Base-by-base conservation (phyloP, 2,888 invertebrate species). In the Apotomis capreana region DNA sequence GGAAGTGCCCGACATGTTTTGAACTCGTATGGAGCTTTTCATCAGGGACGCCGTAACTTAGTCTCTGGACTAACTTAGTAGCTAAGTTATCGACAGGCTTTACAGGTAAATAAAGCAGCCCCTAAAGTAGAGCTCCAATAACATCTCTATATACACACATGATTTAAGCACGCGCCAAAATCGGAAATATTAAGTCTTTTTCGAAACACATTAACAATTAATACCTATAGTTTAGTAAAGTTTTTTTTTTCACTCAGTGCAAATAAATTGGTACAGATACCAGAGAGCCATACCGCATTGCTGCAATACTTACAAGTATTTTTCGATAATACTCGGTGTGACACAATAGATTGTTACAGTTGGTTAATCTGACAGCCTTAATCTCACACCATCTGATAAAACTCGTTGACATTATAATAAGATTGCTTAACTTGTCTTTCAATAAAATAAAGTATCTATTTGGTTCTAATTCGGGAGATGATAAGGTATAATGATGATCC, bases 371-470 rank as follows among this genome's bases (percentile, higher is more conserved):
- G 72, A 68, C 72, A 63, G 62, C 44, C 26, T 12, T 63, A 63
- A 72, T 72, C 72, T 68, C 52, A 71, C 71, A 63, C 57, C 68
- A 68, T 58, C 71, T 44, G 71, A 72, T 72, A 70, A 71, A 63
- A 62, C 13, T 63, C 58, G 63, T 58, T 64, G 69, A 59, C 62
- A 55, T 61, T 57, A 49, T 70, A 71, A 70, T 65, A 65, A 60
- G 49, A n/a, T 67, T 70, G 37, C 60, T 61, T 67, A 65, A 70
- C 55, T 55, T 67, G 70, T 65, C 65, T 49, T 13, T 49, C 46
- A 10, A 61, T 52, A 68, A 64, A 3, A 5, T 60, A 51, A 12
- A 36, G 13, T 40, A 61, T 36, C 61, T 60, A 54, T 54, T 44
- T 44, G 44, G 55, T 55, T 65, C 55, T 46, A 44, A 40, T 37